A percentile compares a stretch with the other conserved stretches of the same genome.
Conservation (phyloP, 2,113 vertebrate genomes). For the Campylomormyrus tamandua region DNA sequence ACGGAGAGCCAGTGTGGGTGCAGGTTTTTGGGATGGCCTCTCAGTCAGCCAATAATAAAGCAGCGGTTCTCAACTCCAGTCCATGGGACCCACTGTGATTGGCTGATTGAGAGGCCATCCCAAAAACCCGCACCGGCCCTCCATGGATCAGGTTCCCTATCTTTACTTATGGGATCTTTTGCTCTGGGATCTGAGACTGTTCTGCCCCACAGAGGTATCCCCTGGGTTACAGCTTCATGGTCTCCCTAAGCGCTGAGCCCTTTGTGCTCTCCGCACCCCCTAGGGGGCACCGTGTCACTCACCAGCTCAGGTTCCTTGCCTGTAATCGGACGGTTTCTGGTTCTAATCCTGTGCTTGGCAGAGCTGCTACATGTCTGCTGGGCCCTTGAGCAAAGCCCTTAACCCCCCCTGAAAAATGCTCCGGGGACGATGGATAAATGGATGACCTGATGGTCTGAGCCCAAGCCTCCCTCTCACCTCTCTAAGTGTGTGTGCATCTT, state of each 20-base stretch:
- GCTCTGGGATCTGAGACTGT: not conserved
- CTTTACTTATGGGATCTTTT: not conserved
- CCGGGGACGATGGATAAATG: not conserved
- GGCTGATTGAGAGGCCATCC: no score
- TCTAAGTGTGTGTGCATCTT: not conserved
- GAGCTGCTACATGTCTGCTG: not conserved
- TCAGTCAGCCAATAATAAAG: no score
- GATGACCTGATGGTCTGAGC: not conserved
- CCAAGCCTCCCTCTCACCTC: not conserved
- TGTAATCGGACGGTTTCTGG: not conserved
- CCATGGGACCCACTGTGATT: no score
- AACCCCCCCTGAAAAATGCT: not conserved
- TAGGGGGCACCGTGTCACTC: not conserved
- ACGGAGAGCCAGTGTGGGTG: no score
- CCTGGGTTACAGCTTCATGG: not conserved
- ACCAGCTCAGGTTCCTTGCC: not conserved
- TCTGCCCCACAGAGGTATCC: not conserved
- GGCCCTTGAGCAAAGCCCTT: not conserved
- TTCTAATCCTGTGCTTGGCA: not conserved
- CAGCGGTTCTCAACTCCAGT: no score
- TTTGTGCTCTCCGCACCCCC: not conserved
- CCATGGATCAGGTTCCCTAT: no score
- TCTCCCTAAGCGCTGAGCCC: not conserved
- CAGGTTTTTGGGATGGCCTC: no score
- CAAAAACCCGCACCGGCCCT: no score